phyloP scores from a whole-genome alignment of 2,113 vertebrate genomes.

The Melanerpes aurifrons region DNA sequence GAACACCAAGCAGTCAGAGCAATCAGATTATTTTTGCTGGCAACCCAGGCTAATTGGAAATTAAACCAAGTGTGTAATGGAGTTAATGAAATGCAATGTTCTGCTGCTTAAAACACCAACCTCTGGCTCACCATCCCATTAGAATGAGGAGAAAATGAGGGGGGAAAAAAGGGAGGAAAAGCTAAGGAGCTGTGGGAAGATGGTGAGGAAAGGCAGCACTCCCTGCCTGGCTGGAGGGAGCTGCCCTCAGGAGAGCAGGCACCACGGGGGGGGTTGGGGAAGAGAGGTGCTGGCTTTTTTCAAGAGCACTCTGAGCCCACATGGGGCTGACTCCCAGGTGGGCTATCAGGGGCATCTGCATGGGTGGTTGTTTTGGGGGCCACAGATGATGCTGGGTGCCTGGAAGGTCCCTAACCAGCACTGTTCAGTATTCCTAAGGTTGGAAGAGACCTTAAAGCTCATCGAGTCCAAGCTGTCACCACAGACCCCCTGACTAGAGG shows the following conservation, averaged over 20 bases:
- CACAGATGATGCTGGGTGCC: neutral
- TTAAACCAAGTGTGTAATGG: constrained; percentile 70
- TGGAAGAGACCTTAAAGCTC: too few relatives aligned
- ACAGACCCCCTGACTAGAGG: too few relatives aligned
- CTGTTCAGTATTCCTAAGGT: too few relatives aligned
- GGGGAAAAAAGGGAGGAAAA: neutral
- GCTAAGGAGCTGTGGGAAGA: neutral
- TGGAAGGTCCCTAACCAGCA: neutral
- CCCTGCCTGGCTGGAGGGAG: neutral
- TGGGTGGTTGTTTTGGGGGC: rapidly evolving
- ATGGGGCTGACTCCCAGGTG: neutral
- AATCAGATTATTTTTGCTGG: constrained; percentile 51
- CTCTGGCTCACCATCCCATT: constrained; percentile 21
- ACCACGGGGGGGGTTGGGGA: neutral
- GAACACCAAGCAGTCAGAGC: constrained; percentile 11
- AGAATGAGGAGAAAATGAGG: constrained; percentile 10
- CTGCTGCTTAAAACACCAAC: constrained; percentile 50
- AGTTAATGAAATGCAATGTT: constrained; percentile 65
- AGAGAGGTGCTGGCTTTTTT: neutral
- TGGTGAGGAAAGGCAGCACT: neutral
- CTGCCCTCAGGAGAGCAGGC: neutral
- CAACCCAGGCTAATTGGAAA: constrained; percentile 70
- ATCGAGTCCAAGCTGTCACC: too few relatives aligned
- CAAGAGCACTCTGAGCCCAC: neutral
- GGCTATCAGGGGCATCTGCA: neutral